Percentiles rank a stretch among this genome's conserved stretches.
Evolutionary conservation across 2,888 invertebrate genomes (phyloP).

Genomic region (Cantharis lateralis): DNA sequence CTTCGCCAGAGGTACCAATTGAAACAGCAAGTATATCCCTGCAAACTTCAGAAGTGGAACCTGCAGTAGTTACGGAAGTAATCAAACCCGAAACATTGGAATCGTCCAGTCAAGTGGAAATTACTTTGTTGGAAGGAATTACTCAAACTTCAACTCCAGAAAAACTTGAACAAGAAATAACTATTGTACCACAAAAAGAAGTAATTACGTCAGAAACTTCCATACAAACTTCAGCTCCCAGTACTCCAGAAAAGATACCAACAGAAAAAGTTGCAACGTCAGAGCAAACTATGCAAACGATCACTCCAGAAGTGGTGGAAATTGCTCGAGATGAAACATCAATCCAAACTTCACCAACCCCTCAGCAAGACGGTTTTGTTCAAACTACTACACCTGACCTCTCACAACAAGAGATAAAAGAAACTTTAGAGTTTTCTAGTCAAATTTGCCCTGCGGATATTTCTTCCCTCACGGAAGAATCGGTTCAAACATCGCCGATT

Average conservation of each 20-base stretch:
- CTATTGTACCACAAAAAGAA: constrained; percentile 11
- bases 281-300: constrained; percentile 50
- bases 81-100: constrained; percentile 37
- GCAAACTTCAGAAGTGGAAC: constrained; percentile 62
- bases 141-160: constrained; percentile 47
- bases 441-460: constrained; percentile 41
- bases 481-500: constrained; percentile 60
- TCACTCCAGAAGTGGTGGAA: constrained; percentile 42
- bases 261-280: constrained; percentile 41
- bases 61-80: constrained; percentile 29
- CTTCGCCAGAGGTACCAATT: constrained; percentile 58
- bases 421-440: constrained; percentile 42
- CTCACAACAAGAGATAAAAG: constrained; percentile 16
- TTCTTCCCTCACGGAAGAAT: constrained; percentile 35
- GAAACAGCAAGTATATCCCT: constrained; percentile 57
- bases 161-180: constrained; percentile 37
- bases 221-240: constrained; percentile 55
- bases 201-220: constrained; percentile 51
- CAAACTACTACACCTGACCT: constrained; percentile 56
- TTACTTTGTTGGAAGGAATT: constrained; percentile 28
- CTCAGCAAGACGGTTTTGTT: constrained; percentile 47
- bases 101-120: constrained; percentile 33
- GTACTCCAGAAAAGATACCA: constrained; percentile 34
- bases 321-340: constrained; percentile 47
- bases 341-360: constrained; percentile 48